These are phyloP conservation scores for Melipona bicolor DNA, from an alignment of 2,888 invertebrate species.

Conservation along the genomic window DNA sequence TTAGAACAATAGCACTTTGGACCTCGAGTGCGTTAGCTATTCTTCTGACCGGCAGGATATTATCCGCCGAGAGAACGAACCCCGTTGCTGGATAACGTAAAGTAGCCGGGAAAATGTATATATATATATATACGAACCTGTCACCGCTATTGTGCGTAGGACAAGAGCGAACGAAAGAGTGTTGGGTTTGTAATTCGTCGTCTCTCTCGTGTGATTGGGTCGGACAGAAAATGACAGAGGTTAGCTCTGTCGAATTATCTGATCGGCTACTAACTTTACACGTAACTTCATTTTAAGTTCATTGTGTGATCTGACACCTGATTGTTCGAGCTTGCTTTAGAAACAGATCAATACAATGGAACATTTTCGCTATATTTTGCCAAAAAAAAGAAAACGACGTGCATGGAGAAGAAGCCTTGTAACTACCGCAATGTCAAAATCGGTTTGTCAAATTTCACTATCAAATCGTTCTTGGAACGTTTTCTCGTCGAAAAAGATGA, in stretches of 20 bases:
- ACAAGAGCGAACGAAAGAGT: conserved; percentile 31
- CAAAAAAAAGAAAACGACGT: too few relatives aligned
- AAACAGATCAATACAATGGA: too few relatives aligned
- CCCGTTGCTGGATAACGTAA: conserved; percentile 65
- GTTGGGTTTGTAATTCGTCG: neutral
- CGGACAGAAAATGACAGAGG: neutral
- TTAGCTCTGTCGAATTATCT: neutral
- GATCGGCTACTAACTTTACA: too few relatives aligned
- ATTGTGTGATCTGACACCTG: too few relatives aligned
- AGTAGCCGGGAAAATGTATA: conserved; percentile 50
- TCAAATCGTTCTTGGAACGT: too few relatives aligned
- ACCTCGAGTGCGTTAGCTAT: conserved; percentile 72
- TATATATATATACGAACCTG: conserved; percentile 3
- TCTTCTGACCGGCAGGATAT: conserved; percentile 71
- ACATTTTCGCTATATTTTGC: too few relatives aligned
- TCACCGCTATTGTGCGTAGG: conserved; percentile 4
- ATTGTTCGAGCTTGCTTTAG: too few relatives aligned
- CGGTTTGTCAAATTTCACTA: too few relatives aligned
- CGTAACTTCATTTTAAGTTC: too few relatives aligned
- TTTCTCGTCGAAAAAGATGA: too few relatives aligned
- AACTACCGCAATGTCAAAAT: too few relatives aligned
- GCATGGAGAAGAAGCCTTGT: too few relatives aligned
- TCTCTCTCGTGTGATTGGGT: neutral
- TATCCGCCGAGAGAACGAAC: conserved; percentile 63
- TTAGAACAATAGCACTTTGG: conserved; percentile 74